Conservation (phyloP, 2,797 vertebrate species). For the Pseudochirops corinnae region DNA sequence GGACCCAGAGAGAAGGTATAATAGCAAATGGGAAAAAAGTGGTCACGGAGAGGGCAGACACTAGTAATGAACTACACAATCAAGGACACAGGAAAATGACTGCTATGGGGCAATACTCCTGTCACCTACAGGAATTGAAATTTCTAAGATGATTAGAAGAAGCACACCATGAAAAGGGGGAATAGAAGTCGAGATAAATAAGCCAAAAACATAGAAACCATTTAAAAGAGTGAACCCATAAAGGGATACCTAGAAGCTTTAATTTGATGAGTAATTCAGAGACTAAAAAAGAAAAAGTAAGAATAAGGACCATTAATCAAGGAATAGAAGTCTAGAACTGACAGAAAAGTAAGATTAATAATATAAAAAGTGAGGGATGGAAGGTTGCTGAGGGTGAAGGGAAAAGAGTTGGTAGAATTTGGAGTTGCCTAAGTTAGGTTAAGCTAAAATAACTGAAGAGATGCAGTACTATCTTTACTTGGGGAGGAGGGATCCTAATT, state of each 20-base stretch:
- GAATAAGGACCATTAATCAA: neutral
- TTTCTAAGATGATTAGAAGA: neutral
- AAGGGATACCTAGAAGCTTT: neutral
- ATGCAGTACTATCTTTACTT: neutral
- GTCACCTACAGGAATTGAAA: neutral
- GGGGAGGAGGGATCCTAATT: neutral
- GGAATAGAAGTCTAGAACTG: neutral
- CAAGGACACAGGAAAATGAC: too few relatives aligned
- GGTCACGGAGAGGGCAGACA: neutral
- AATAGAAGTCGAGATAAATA: neutral
- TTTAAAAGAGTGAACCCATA: neutral
- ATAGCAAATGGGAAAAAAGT: neutral
- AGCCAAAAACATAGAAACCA: neutral
- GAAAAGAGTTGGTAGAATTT: neutral
- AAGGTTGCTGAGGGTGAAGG: neutral
- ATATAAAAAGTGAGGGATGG: neutral
- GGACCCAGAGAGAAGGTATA: neutral
- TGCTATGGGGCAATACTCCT: neutral
- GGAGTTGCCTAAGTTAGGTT: neutral
- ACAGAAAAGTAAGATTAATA: neutral
- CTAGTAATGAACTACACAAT: too few relatives aligned
- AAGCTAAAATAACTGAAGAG: neutral
- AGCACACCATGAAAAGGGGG: neutral
- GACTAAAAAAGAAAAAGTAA: neutral
- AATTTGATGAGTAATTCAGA: neutral